Evolutionary conservation across 2,888 invertebrate species (phyloP), one percentile per base, ranked within the genome.

Genomic region (Thumatha senex): DNA sequence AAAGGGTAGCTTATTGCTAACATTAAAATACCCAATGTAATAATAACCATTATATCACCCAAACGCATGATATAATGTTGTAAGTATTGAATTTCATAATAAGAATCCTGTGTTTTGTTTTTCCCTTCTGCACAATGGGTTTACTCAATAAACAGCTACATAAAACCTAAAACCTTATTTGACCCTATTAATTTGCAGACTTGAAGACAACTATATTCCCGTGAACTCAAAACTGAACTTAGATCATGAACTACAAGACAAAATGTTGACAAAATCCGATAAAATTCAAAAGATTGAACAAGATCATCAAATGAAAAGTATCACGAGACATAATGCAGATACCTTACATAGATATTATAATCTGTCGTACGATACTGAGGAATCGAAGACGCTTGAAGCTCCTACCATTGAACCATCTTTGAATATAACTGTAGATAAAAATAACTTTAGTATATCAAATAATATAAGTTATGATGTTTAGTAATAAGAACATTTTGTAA

Each of bases 401-500:
- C 78, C 82, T 2, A 75, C 74, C 0, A 61, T 81, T 48, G 78
- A 82, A 31, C 80, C 81, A 0, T 73, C 83, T n/a, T 47, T 62
- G 0, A 76, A 55, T 55, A 68, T 61, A 13, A 83, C 82, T 1
- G 63, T 81, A 1, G 74, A 78, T 30, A 52, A 70, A 7, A 77
- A 70, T 45, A 63, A 61, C 34, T 54, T 53, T 43, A 63, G 61
- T 11, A 46, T 73, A n/a, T 40, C 46, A 39, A 44, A 10, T 10
- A 49, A 48, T 13, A 58, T 40, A 9, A 36, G 41, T 11, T 60
- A 42, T 36, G 43, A 62, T 38, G 57, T 66, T 0, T 67, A 67
- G 49, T 2, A 29, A 7, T 12, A 11, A 12, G 7, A 11, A 1
- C 3, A 13, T 7, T 2, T 24, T 24, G 18, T 24, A 24, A 24